A percentile compares a stretch with the other conserved stretches of the same genome.
phyloP scores from a whole-genome alignment of 2,113 vertebrate genomes.

The Cavia porcellus region DNA sequence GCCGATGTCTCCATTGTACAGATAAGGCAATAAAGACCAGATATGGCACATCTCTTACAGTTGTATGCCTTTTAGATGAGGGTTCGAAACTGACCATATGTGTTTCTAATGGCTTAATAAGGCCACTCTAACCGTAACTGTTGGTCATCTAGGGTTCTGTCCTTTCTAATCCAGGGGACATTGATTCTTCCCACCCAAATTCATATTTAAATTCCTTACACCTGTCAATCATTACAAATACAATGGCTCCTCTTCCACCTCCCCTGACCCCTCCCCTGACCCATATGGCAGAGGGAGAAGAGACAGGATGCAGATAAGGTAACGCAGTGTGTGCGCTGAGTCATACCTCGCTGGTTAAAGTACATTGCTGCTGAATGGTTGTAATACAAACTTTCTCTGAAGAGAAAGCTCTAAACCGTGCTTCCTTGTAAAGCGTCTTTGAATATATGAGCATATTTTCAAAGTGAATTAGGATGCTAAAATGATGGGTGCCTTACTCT shows the following conservation, averaged over 20 bases:
- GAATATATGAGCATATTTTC: background rate
- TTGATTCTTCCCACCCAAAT: constrained; percentile 27
- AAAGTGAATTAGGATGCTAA: constrained; percentile 77
- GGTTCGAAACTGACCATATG: background rate
- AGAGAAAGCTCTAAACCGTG: background rate
- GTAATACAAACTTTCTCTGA: background rate
- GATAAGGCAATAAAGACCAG: background rate
- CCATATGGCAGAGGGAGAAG: background rate
- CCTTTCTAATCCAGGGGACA: background rate
- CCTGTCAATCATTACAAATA: background rate
- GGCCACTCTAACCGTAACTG: background rate
- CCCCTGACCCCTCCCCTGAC: no score
- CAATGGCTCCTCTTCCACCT: background rate
- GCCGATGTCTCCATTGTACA: background rate
- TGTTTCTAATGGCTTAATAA: background rate
- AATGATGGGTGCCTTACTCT: constrained; percentile 91
- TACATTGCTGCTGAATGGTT: background rate
- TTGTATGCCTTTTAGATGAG: background rate
- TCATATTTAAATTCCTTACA: background rate
- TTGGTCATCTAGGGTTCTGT: background rate
- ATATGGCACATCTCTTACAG: background rate
- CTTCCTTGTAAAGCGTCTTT: background rate
- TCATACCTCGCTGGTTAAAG: background rate
- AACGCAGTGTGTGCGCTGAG: background rate
- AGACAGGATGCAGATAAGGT: background rate